Conservation (phyloP, 2,888 invertebrate genomes). For the Hemicrepidius hirtus region DNA sequence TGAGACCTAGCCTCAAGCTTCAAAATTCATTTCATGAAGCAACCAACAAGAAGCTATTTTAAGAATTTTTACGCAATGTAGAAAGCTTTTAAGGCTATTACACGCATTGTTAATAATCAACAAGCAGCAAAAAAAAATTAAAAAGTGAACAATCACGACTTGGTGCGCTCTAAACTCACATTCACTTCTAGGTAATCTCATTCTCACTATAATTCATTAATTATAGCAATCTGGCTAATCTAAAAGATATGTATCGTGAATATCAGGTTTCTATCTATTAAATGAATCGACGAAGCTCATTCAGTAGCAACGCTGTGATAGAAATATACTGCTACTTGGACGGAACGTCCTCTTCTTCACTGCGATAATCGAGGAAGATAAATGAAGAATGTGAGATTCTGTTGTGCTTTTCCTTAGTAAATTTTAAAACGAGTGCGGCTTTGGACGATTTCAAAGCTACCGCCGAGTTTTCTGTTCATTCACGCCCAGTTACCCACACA, state of each 20-base stretch:
- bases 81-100: constrained; percentile 31
- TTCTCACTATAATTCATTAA: constrained; percentile 41
- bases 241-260: constrained; percentile 35
- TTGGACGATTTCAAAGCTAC: constrained; percentile 33
- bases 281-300: constrained; percentile 33
- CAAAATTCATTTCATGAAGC: background rate
- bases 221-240: constrained; percentile 39
- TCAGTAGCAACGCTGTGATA: constrained; percentile 33
- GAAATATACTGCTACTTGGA: constrained; percentile 27
- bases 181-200: constrained; percentile 26
- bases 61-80: constrained; percentile 26
- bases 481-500: constrained; percentile 28
- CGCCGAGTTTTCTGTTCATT: constrained; percentile 14
- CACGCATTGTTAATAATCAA: constrained; percentile 33
- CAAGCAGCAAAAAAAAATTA: constrained; percentile 5
- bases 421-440: constrained; percentile 19
- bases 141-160: constrained; percentile 29
- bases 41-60: constrained; percentile 19
- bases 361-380: constrained; percentile 29
- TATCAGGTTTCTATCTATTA: constrained; percentile 41
- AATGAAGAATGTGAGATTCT: constrained; percentile 30
- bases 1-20: constrained; percentile 17
- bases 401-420: constrained; percentile 18
- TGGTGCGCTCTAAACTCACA: constrained; percentile 15
- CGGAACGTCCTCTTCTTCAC: constrained; percentile 26